phyloP scores from a whole-genome alignment of 2,113 vertebrate genomes.

The Fregata magnificens region DNA sequence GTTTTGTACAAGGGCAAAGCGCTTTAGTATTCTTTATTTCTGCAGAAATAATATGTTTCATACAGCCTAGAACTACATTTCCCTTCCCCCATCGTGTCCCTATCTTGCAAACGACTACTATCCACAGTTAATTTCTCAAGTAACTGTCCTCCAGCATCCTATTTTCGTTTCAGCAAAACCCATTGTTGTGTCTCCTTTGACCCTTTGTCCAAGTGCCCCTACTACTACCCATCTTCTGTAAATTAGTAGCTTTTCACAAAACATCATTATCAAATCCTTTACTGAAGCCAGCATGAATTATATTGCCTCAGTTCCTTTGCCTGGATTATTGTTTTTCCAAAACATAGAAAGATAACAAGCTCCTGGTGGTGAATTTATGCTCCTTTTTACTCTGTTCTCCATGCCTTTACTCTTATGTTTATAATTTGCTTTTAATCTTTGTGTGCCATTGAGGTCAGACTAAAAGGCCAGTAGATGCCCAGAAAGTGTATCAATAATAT shows the following conservation, averaged over 20 bases:
- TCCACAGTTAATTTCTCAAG: not conserved
- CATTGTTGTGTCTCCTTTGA: not conserved
- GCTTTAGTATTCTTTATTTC: not conserved
- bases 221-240: not conserved
- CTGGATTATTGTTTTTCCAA: not conserved
- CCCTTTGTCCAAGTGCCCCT: not conserved
- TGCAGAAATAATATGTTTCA: not conserved
- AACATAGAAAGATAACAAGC: not conserved
- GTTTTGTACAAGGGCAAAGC: not conserved
- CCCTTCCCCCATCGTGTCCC: accelerated
- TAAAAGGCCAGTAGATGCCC: not conserved
- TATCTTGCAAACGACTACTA: not conserved
- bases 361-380: not conserved
- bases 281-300: not conserved
- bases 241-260: not conserved
- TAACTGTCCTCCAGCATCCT: not conserved
- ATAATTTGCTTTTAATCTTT: not conserved
- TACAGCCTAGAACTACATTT: not conserved
- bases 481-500: not conserved
- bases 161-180: not conserved
- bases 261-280: not conserved
- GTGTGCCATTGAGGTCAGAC: not conserved
- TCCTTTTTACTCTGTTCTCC: not conserved
- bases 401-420: not conserved
- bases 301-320: not conserved